A percentile compares a stretch with the other conserved stretches of the same genome.
These are phyloP conservation scores for Scaptomyza flava DNA, from an alignment of 2,888 invertebrate species.

Conservation along the genomic window DNA sequence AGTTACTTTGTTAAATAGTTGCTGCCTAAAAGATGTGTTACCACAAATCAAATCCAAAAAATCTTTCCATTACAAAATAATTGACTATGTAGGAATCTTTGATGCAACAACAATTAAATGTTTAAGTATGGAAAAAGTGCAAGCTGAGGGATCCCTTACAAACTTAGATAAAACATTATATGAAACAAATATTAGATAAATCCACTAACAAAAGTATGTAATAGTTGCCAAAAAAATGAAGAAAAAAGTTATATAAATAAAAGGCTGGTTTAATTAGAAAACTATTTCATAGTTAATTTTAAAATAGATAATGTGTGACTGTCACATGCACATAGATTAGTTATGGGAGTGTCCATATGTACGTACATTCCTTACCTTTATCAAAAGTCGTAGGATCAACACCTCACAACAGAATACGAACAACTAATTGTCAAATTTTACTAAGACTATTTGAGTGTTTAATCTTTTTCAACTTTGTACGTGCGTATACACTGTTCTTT, in stretches of 20 bases:
- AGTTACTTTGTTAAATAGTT: neutral
- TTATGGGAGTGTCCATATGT: constrained; percentile 3
- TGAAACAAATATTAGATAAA: neutral
- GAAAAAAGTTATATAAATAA: neutral
- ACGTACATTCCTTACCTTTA: constrained; percentile 6
- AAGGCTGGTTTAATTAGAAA: neutral
- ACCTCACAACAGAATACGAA: constrained; percentile 8
- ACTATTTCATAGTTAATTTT: neutral
- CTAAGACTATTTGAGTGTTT: constrained; percentile 22
- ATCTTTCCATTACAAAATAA: neutral
- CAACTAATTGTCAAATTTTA: constrained; percentile 11
- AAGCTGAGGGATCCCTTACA: neutral
- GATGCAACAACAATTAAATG: neutral
- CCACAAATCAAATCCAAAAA: neutral
- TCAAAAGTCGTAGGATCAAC: neutral
- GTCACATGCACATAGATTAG: neutral
- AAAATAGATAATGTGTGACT: neutral
- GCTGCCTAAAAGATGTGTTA: constrained; percentile 1
- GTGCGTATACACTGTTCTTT: constrained; percentile 7
- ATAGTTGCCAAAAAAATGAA: neutral
- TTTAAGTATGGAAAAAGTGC: neutral
- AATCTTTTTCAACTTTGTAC: constrained; percentile 28
- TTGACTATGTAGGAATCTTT: neutral
- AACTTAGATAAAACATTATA: neutral
- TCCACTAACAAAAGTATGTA: neutral